A percentile compares a stretch with the other conserved stretches of the same genome.
Evolutionary conservation across 2,888 invertebrate species (phyloP).

Genomic region (Latrodectus hesperus): DNA sequence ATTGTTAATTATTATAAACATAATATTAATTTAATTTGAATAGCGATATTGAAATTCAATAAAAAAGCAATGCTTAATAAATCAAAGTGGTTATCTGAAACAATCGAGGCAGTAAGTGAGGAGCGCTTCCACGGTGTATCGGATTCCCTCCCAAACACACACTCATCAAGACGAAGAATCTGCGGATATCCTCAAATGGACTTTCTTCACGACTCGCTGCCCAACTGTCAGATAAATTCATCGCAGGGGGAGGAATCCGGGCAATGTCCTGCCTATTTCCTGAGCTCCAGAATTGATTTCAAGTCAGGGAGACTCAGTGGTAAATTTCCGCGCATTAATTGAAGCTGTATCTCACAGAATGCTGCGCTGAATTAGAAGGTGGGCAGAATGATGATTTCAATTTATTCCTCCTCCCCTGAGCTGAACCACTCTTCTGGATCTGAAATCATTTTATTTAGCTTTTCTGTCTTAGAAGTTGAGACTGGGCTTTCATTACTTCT

Average conservation of each 20-base stretch:
- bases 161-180: slow-evolving; percentile 3
- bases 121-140: no score
- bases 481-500: no score
- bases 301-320: neutral
- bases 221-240: slow-evolving; percentile 22
- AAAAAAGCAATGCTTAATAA: no score
- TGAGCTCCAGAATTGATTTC: slow-evolving; percentile 24
- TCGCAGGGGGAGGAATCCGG: slow-evolving; percentile 32
- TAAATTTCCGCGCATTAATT: slow-evolving; percentile 44
- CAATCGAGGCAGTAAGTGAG: no score
- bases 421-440: neutral
- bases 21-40: no score
- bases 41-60: no score
- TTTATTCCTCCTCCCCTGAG: neutral
- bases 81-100: no score
- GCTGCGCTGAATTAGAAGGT: neutral
- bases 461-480: no score
- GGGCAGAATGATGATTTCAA: slow-evolving; percentile 5
- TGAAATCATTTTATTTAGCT: no score
- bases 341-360: neutral
- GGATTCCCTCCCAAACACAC: no score
- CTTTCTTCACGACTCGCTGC: slow-evolving; percentile 36
- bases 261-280: slow-evolving; percentile 37
- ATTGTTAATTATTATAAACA: no score
- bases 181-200: slow-evolving; percentile 19